Conservation (phyloP, 2,888 invertebrate species). For the Lydus trimaculatus region DNA sequence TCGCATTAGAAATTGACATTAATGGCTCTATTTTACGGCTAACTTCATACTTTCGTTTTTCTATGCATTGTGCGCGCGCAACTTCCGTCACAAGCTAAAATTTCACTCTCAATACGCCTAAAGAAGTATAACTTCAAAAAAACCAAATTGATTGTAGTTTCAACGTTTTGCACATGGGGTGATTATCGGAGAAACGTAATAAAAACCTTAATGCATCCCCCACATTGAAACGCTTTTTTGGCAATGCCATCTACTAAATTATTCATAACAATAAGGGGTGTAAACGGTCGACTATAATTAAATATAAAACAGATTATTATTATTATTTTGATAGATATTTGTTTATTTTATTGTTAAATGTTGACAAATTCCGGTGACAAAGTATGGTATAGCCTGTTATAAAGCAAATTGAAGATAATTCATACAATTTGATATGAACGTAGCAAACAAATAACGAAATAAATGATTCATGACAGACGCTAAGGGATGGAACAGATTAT, state of each 20-base stretch:
- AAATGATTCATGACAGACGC: conserved; percentile 42
- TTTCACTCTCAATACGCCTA: too few relatives aligned
- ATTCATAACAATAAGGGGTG: conserved; percentile 12
- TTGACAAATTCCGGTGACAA: conserved; percentile 8
- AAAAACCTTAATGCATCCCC: neutral
- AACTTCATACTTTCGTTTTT: too few relatives aligned
- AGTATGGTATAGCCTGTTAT: neutral
- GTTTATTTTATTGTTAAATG: too few relatives aligned
- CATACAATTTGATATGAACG: conserved; percentile 39
- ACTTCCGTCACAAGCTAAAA: too few relatives aligned
- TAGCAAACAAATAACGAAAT: conserved; percentile 43
- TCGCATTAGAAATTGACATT: too few relatives aligned
- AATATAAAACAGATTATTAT: too few relatives aligned
- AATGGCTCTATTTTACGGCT: too few relatives aligned
- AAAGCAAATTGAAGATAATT: conserved; percentile 36
- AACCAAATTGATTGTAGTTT: too few relatives aligned
- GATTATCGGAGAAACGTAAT: neutral
- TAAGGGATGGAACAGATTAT: conserved; percentile 37
- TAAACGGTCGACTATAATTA: conserved; percentile 9
- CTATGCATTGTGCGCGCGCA: too few relatives aligned
- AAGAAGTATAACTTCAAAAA: too few relatives aligned
- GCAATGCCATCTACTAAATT: conserved; percentile 3
- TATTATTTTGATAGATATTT: too few relatives aligned
- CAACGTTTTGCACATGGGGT: neutral
- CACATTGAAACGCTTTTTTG: neutral